Base-by-base conservation (phyloP, 2,888 invertebrate genomes). In the Teleiodes luculella region DNA sequence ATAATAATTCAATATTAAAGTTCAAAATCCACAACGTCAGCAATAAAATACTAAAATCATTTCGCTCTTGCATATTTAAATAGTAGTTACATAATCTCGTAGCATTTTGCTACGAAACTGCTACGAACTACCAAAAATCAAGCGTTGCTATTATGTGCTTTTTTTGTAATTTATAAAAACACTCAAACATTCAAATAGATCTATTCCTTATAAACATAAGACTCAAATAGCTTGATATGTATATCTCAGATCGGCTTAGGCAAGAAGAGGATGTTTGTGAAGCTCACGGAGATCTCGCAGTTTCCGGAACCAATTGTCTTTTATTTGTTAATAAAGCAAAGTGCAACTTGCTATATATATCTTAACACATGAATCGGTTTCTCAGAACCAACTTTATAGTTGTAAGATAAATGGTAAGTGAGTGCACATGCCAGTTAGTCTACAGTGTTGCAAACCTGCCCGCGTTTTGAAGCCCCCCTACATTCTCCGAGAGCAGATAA, bases 291-390 rank as follows among this genome's bases (percentile, higher is more conserved):
- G 35, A 52, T 55, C 52, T 55, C 52, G 39, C 52, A 20, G 50
- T 45, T 56, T 56, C 56, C 55, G 43, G 52, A 46, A 56, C 53
- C 53, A 56, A 56, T 56, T 56, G 56, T 55, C 48, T 48, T 55
- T 52, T 55, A 52, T 55, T 55, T 55, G 55, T 52, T 55, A 55
- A 55, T 52, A 55, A 46, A 55, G 31, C 51, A 41, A 39, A 51
- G 48, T 55, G 52, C 55, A 55, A 52, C 48, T 52, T 31, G 52
- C 46, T 56, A 53, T 50, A 53, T 47, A 37, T 56, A 28, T 53
- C 45, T 55, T 49, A 10, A 7, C 31, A 28, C 16, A 28, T 41
- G 50, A 55, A 48, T 49, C 33, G 53, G 48, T 52, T 55, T 56
- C 56, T 43, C 53, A 53, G 56, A 53, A 49, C 10, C 20, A 30